Evolutionary conservation across 2,113 vertebrate species (phyloP), one percentile per base, ranked within the genome.

Genomic region (Chitala chitala): DNA sequence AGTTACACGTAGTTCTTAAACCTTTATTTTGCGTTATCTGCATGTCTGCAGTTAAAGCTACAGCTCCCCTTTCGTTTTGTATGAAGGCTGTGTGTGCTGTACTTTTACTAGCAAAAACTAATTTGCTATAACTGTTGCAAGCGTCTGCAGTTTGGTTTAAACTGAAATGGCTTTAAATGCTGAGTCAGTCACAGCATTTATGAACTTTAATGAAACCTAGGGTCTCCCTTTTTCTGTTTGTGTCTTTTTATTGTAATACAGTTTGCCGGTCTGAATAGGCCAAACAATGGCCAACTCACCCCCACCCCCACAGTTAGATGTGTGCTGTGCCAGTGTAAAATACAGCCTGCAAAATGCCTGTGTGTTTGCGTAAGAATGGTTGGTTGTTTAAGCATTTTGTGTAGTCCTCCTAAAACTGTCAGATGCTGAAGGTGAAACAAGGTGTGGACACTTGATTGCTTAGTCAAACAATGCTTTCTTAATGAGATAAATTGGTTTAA

Each of bases 131-230:
- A 69, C 65, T 75, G 78, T 80, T 46, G 33, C 38, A 77, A 72
- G 69, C 75, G 85, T 82, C 87, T 83, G 83, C 83, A 85, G 81
- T 88, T 90, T 84, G 80, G 82, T 86, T 87, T 86, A 84, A 84
- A 85, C 88, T 86, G 83, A 87, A 86, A 74, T 83, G 78, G 61
- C 4, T 50, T 75, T 73, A 83, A 84, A 79, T 89, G 88, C 89
- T 89, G 90, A 88, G 80, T 82, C 84, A 84, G 88, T 78, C 81
- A 82, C 44, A 33, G 58, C 31, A 29, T 73, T 73, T 63, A 61
- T 73, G 87, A 84, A 73, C 68, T 85, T 86, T 79, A 86, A 87
- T 75, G 82, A 86, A 73, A 82, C 80, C 86, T 76, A 59, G 76
- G 33, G 80, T 82, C 81, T 82, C 68, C 64, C 78, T 84, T 84